Evolutionary conservation across 2,113 vertebrate genomes (phyloP).

Genomic region (Cryptoleucopteryx plumbea): DNA sequence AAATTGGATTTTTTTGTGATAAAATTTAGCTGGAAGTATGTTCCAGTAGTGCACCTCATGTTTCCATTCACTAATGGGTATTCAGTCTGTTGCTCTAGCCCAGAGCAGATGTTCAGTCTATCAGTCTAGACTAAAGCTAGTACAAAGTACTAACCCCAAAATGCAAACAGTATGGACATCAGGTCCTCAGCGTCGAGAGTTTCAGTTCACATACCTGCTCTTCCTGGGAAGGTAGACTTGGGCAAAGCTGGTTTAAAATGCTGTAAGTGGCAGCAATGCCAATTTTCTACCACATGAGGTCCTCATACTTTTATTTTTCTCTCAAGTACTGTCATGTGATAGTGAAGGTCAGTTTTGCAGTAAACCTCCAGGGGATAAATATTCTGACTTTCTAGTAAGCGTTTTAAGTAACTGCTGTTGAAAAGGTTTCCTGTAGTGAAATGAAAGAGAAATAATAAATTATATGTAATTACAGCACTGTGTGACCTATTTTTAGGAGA

Average conservation of each 20-base stretch:
- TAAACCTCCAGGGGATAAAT: background rate
- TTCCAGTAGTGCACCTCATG: background rate
- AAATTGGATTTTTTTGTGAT: background rate
- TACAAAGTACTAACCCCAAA: background rate
- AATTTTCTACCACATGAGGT: slow-evolving; percentile 42
- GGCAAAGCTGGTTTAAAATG: background rate
- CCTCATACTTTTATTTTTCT: slow-evolving; percentile 49
- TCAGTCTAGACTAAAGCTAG: background rate
- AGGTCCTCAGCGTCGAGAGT: background rate
- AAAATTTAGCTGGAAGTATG: background rate
- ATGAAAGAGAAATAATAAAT: background rate
- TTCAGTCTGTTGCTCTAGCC: background rate
- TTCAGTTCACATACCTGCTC: background rate
- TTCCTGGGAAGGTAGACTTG: background rate
- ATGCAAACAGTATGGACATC: background rate
- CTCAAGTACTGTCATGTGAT: background rate
- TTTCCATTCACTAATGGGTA: background rate
- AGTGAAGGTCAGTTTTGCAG: background rate
- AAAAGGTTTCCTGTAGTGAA: background rate
- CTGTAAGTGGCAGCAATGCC: background rate
- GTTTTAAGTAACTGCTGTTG: background rate
- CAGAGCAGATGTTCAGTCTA: background rate
- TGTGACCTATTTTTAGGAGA: background rate
- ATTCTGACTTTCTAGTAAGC: background rate
- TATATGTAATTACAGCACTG: background rate